Percentiles rank a stretch among this genome's conserved stretches.
These are phyloP conservation scores for Oreochromis mossambicus DNA, from an alignment of 2,797 vertebrate species.

Conservation along the genomic window DNA sequence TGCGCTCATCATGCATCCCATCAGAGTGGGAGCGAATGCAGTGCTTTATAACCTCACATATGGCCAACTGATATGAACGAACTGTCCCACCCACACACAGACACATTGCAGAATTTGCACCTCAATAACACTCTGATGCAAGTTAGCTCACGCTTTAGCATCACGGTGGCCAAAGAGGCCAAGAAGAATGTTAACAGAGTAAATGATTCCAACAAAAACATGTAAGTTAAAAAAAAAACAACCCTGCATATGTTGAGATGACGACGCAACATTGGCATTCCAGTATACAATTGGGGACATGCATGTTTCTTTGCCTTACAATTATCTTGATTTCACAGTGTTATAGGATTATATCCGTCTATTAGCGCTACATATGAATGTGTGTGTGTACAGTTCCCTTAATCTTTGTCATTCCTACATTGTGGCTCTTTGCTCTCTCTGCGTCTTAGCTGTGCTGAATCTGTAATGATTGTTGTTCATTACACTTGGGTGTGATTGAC, in stretches of 20 bases:
- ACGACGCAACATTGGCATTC: background rate
- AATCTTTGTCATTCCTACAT: background rate
- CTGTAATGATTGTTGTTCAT: constrained; percentile 66
- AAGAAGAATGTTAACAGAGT: background rate
- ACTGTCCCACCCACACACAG: background rate
- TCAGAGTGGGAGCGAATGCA: background rate
- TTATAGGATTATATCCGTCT: background rate
- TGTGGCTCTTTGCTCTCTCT: background rate
- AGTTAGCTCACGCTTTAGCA: background rate
- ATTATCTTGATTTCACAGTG: background rate
- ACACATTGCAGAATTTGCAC: background rate
- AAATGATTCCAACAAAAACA: background rate
- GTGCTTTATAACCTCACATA: background rate
- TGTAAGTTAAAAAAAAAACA: background rate
- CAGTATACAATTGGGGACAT: background rate
- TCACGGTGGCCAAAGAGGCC: background rate
- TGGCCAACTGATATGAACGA: background rate
- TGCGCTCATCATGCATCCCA: background rate
- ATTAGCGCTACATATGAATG: background rate
- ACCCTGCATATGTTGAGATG: background rate
- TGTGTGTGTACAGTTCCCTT: background rate
- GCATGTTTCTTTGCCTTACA: background rate
- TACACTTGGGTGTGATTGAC: constrained; percentile 69
- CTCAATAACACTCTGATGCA: background rate
- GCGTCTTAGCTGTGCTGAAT: constrained; percentile 32